These are phyloP conservation scores for Sebastes oblongus DNA, from an alignment of 2,797 vertebrate species.

Conservation along the genomic window DNA sequence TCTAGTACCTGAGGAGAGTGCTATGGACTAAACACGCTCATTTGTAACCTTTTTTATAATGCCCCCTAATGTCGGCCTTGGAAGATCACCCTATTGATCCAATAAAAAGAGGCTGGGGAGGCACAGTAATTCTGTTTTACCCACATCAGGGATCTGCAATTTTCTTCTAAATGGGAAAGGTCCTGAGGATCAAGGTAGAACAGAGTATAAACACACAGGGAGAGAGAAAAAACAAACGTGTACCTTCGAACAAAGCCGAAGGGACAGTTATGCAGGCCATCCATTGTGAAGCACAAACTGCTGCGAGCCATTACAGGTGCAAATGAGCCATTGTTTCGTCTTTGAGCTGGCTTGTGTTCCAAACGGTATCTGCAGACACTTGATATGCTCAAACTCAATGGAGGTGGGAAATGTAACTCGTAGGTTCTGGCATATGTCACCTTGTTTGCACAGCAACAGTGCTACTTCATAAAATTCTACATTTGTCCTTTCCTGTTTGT, in stretches of 20 bases:
- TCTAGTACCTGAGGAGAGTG: constrained; percentile 65
- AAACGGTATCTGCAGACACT: constrained; percentile 32
- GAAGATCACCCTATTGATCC: constrained; percentile 78
- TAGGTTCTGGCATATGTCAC: constrained; percentile 31
- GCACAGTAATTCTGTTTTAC: constrained; percentile 60
- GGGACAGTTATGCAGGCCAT: constrained; percentile 34
- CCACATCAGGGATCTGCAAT: constrained; percentile 64
- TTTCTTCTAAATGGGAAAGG: constrained; percentile 58
- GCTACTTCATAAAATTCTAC: constrained; percentile 56
- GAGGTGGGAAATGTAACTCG: constrained; percentile 30
- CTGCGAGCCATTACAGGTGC: constrained; percentile 58
- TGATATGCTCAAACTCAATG: constrained; percentile 26
- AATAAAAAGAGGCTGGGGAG: constrained; percentile 43
- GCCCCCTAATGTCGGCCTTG: constrained; percentile 63
- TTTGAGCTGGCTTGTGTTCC: constrained; percentile 38
- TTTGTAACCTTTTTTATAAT: constrained; percentile 77
- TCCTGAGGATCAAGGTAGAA: constrained; percentile 51
- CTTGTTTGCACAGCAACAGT: constrained; percentile 40
- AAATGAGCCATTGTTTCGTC: constrained; percentile 66
- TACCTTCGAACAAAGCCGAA: constrained; percentile 36
- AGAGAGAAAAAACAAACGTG: constrained; percentile 24
- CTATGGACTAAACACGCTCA: constrained; percentile 71
- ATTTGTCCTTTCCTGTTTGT: constrained; percentile 67
- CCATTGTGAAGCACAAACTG: constrained; percentile 51
- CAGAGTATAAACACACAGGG: constrained; percentile 35